Evolutionary conservation across 2,888 invertebrate genomes (phyloP).

Genomic region (Cynaeus angustus): DNA sequence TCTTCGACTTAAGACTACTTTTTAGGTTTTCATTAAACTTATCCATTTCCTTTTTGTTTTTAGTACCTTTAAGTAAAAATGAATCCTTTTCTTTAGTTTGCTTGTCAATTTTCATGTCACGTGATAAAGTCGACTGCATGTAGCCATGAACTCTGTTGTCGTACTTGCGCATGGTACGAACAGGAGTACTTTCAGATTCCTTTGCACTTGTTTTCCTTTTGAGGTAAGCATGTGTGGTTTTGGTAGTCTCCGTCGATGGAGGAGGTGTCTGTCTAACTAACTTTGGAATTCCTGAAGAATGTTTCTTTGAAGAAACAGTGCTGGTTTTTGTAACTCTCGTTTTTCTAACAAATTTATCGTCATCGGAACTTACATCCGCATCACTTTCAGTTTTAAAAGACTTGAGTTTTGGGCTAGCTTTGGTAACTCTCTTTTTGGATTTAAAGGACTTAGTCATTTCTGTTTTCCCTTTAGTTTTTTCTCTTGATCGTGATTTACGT

Average conservation of each 20-base stretch:
- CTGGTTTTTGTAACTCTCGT: slow-evolving; percentile 33
- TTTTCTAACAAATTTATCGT: slow-evolving; percentile 59
- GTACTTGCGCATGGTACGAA: slow-evolving; percentile 59
- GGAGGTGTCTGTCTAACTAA: slow-evolving; percentile 16
- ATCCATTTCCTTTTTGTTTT: slow-evolving; percentile 66
- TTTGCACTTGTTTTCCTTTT: slow-evolving; percentile 48
- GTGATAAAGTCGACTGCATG: slow-evolving; percentile 77
- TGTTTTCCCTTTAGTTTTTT: slow-evolving; percentile 39
- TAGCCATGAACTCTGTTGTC: slow-evolving; percentile 71
- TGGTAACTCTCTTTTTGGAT: slow-evolving; percentile 45
- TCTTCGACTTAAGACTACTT: slow-evolving; percentile 50
- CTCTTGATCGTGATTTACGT: slow-evolving; percentile 2
- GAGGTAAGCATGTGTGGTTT: slow-evolving; percentile 45
- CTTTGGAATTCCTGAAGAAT: slow-evolving; percentile 40
- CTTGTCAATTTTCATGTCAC: slow-evolving; percentile 74
- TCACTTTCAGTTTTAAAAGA: slow-evolving; percentile 61
- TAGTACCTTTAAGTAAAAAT: slow-evolving; percentile 51
- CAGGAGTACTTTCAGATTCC: slow-evolving; percentile 44
- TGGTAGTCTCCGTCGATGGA: slow-evolving; percentile 22
- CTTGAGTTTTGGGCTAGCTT: slow-evolving; percentile 48
- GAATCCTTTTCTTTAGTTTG: slow-evolving; percentile 48
- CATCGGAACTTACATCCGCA: slow-evolving; percentile 68
- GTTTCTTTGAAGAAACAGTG: slow-evolving; percentile 26
- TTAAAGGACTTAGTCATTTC: slow-evolving; percentile 42
- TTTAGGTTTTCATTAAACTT: slow-evolving; percentile 64